Base-by-base conservation (phyloP, 1,140 invertebrate genomes). In the Drosophila kurseongensis region DNA sequence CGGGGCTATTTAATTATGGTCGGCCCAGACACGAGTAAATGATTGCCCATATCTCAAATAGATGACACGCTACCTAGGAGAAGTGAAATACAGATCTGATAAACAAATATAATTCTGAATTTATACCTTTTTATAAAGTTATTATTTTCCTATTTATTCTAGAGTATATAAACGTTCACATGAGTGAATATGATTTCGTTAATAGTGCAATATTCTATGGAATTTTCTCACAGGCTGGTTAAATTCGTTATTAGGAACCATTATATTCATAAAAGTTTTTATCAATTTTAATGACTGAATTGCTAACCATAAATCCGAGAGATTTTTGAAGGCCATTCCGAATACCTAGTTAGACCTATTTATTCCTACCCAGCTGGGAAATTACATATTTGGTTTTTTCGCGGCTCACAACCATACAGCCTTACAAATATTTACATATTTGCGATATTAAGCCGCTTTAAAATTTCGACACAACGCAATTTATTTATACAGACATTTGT, bases 1-100 rank as follows among this genome's bases (percentile, higher is more conserved):
- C 44, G 23, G 41, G 29, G 45, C 45, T 50, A 51, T 67, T 63
- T 51, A 65, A 35, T 63, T 50, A 67, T 63, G 62, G 42, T 35
- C 0, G 27, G n/a, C 35, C 8, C 55, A 65, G 56, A 65, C 55
- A 18, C 36, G 4, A 50, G 5, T 36, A 62, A 62, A 63, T 67
- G 44, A 67, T 67, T 50, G 29, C 36, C 36, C 13, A 7, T 27
- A 35, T 16, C 27, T 16, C 10, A 29, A 65, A 29, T 38, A 38
- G 32, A 36, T 41, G 27, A 18, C 27, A 42, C 36, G 13, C 18
- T 42, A 50, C 1, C 23, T 41, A 14, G 9, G 18, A 10, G 7
- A 10, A 40, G 8, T 40, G 5, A 13, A 36, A 52, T 16, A 16
- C 13, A 5, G 6, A 32, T 1, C 1, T 32, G 29, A 32, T 32